These are phyloP conservation scores for Cyanistes caeruleus DNA, from an alignment of 2,113 vertebrate species.

Conservation along the genomic window DNA sequence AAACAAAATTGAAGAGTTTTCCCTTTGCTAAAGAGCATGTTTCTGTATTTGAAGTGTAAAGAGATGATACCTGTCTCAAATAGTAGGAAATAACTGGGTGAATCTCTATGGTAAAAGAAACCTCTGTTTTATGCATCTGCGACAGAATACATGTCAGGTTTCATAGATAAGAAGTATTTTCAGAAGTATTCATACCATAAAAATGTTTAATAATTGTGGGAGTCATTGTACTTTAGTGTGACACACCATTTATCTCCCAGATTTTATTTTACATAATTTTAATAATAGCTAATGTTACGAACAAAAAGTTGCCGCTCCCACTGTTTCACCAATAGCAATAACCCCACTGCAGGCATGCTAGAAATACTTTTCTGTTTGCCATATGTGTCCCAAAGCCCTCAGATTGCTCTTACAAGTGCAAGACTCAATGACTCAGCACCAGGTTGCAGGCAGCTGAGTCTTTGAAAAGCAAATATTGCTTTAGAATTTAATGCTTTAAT, in stretches of 20 bases:
- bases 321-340: neutral
- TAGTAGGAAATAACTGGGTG: neutral
- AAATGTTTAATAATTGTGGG: neutral
- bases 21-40: fast-evolving
- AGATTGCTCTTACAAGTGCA: neutral
- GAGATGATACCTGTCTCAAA: neutral
- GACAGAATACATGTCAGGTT: neutral
- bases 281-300: neutral
- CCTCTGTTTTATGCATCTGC: neutral
- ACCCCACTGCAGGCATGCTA: neutral
- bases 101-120: neutral
- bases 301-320: neutral
- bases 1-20: neutral
- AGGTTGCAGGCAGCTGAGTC: neutral
- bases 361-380: neutral
- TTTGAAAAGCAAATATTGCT: neutral
- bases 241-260: neutral
- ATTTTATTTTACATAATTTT: neutral
- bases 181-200: neutral
- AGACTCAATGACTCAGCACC: neutral
- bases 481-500: neutral
- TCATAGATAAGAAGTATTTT: neutral
- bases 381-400: neutral
- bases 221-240: neutral
- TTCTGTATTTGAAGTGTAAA: neutral